phyloP scores from a whole-genome alignment of 2,888 invertebrate species.

The Mellilla xanthometata region DNA sequence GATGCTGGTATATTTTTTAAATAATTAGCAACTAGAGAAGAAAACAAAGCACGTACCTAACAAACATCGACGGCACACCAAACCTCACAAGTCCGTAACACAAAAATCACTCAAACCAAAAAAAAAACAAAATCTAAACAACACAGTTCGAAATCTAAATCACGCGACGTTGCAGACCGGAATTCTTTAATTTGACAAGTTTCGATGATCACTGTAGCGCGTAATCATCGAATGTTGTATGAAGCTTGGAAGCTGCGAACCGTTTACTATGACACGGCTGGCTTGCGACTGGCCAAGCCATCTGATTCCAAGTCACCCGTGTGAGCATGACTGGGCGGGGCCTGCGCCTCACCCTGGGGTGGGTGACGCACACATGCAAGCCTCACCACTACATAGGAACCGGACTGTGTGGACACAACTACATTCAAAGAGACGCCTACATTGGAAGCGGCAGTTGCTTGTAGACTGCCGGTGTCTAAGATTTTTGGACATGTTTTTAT shows the following conservation, averaged over 20 bases:
- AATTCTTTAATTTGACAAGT: conserved; percentile 77
- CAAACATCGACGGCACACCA: conserved; percentile 31
- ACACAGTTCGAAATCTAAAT: conserved; percentile 59
- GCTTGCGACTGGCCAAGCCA: conserved; percentile 80
- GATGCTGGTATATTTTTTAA: no score
- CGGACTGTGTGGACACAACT: conserved; percentile 17
- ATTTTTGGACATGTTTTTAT: conserved; percentile 28
- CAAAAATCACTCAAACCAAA: conserved; percentile 55
- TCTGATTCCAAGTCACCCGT: conserved; percentile 82
- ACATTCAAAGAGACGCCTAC: conserved; percentile 26
- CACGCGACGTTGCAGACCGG: conserved; percentile 54
- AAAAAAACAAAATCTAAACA: conserved; percentile 39
- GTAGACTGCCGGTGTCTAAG: conserved; percentile 29
- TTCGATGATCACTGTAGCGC: conserved; percentile 73
- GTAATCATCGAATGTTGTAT: conserved; percentile 78
- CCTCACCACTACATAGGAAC: conserved; percentile 33
- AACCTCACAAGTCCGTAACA: conserved; percentile 36
- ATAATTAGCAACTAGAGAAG: conserved; percentile 1
- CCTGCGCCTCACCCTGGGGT: conserved; percentile 63
- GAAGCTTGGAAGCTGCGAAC: conserved; percentile 69
- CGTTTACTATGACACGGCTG: conserved; percentile 81
- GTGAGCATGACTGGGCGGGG: conserved; percentile 78
- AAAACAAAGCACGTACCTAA: conserved; percentile 37
- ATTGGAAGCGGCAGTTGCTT: conserved; percentile 26
- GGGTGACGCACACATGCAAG: conserved; percentile 66